Base-by-base conservation (phyloP, 37 sponge, comb jelly and placozoan species). In the Sycon ciliatum region DNA sequence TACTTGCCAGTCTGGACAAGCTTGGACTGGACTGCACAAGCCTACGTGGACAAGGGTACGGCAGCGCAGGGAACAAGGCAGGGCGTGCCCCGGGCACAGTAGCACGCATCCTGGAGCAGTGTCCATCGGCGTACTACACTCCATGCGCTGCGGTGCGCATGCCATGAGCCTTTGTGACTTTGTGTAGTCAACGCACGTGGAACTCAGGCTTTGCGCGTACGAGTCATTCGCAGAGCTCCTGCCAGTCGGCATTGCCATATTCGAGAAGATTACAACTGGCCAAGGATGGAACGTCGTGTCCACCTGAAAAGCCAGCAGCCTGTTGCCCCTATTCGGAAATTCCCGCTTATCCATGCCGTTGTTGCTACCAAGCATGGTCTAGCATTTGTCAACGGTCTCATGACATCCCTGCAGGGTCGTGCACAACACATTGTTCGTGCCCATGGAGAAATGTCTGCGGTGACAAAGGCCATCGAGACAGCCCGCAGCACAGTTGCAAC, bases 31-130 rank as follows among this genome's bases (percentile, higher is more conserved):
- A 89, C 35, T 79, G 57, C 22, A 73, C 36, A 38, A 78, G 72
- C 32, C 28, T 83, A 29, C 73, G 83, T 66, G 88, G 83, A 5
- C 88, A 87, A 56, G 78, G 80, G 1, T 87, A 87, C 56, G 83
- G 83, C 76, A 83, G 88, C 20, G 88, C 83, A 60, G 76, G 77
- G 24, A 87, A 78, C 42, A 84, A 80, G 80, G 80, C 76, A 65
- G 80, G 80, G 46, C 36, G 69, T 57, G 57, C 62, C 57, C 57
- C 74, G 38, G 85, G 76, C 20, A 68, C 76, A 65, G 78, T 66
- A 42, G 57, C 67, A 27, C 34, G 57, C 7, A 58, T 77, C 32
- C 62, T 70, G 56, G 4, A 30, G 29, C 57, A 64, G 13, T 76
- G 62, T 79, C 69, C 68, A 56, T 34, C 34, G 30, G 83, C 78